Percentiles rank a stretch among this genome's conserved stretches.
Conservation (phyloP, 2,113 vertebrate genomes). For the Herpetotheres cachinnans region DNA sequence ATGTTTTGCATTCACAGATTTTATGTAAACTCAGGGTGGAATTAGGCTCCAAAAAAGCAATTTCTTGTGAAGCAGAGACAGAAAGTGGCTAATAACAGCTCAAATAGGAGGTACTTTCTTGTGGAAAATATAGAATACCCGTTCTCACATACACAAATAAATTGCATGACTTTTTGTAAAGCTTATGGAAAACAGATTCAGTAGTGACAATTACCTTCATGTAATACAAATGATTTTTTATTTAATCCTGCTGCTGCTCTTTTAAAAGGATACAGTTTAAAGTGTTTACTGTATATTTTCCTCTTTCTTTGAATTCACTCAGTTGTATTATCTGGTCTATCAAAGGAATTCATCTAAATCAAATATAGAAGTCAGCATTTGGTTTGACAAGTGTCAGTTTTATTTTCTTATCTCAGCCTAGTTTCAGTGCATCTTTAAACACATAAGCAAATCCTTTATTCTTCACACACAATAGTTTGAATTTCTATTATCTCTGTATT, state of each 20-base stretch:
- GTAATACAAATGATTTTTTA: not conserved
- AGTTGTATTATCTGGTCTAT: not conserved
- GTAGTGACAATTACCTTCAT: not conserved
- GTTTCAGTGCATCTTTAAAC: not conserved
- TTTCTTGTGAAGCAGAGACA: not conserved
- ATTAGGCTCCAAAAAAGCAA: not conserved
- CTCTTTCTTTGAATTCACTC: not conserved
- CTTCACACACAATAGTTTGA: not conserved
- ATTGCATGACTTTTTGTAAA: not conserved
- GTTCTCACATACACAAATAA: not conserved
- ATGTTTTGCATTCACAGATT: not conserved
- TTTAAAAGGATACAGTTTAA: not conserved
- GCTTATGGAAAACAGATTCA: not conserved
- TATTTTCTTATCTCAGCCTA: not conserved
- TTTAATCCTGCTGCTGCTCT: not conserved
- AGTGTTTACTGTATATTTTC: not conserved
- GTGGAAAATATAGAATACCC: not conserved
- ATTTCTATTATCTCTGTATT: not conserved
- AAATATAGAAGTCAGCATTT: constrained; percentile 1
- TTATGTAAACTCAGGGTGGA: not conserved
- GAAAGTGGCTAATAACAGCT: not conserved
- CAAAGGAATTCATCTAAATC: not conserved
- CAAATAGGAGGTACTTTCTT: not conserved
- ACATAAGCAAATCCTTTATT: not conserved
- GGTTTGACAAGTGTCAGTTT: constrained; percentile 22